A percentile compares a stretch with the other conserved stretches of the same genome.
Evolutionary conservation across 1,140 invertebrate genomes (phyloP).

Genomic region (Pachypsylla venusta): DNA sequence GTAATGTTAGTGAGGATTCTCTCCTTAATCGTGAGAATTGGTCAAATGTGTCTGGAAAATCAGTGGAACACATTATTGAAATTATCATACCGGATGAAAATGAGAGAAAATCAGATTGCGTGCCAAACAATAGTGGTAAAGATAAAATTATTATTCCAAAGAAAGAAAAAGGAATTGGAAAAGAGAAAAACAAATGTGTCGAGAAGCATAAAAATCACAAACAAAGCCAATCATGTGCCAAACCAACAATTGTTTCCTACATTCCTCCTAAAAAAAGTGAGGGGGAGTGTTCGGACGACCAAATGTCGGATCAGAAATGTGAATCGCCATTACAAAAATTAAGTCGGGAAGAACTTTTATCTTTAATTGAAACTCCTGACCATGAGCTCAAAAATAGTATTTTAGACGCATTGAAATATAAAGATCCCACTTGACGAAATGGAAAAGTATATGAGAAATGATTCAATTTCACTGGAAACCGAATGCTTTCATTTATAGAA

Average conservation of each 20-base stretch:
- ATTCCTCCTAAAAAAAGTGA: slow-evolving; percentile 18
- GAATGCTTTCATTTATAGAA: slow-evolving; percentile 7
- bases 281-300: neutral
- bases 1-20: slow-evolving; percentile 11
- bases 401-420: slow-evolving; percentile 20
- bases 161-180: slow-evolving; percentile 3
- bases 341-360: neutral
- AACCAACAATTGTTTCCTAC: slow-evolving; percentile 21
- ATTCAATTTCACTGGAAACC: too few species aligned
- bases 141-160: slow-evolving; percentile 5
- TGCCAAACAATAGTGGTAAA: neutral
- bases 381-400: slow-evolving; percentile 20
- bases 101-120: neutral
- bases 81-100: slow-evolving; percentile 18
- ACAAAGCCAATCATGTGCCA: slow-evolving; percentile 11
- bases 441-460: neutral
- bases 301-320: neutral
- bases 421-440: slow-evolving; percentile 22
- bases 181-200: too few species aligned
- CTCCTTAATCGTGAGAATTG: slow-evolving; percentile 7
- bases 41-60: slow-evolving; percentile 10
- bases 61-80: slow-evolving; percentile 18
- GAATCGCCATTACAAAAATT: neutral
- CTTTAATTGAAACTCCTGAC: slow-evolving; percentile 16
- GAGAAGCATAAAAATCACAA: neutral